phyloP scores from a whole-genome alignment of 2,797 vertebrate species.

The Iguana delicatissima region DNA sequence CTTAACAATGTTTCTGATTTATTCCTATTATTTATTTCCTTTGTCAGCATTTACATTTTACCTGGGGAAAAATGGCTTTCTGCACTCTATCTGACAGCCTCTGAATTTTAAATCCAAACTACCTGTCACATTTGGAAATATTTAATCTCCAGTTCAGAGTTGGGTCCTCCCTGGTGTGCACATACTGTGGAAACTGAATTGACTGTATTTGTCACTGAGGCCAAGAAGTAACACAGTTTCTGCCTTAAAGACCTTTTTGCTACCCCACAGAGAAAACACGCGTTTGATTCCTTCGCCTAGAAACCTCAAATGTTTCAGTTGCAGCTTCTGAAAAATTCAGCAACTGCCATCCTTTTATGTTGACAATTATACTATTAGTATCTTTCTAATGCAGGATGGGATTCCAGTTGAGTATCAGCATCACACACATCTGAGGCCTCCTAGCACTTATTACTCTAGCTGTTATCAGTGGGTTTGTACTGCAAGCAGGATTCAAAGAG shows the following conservation, averaged over 20 bases:
- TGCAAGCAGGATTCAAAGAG: slow-evolving; percentile 58
- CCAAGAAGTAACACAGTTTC: slow-evolving; percentile 29
- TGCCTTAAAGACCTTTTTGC: slow-evolving; percentile 49
- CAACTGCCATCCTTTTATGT: slow-evolving; percentile 24
- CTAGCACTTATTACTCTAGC: slow-evolving; percentile 37
- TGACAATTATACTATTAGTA: slow-evolving; percentile 46
- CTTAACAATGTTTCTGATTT: slow-evolving; percentile 10
- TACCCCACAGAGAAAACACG: slow-evolving; percentile 43
- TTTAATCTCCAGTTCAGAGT: slow-evolving; percentile 26
- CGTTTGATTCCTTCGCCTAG: slow-evolving; percentile 36
- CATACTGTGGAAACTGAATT: slow-evolving; percentile 39
- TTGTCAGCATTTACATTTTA: slow-evolving; percentile 25
- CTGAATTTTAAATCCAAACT: slow-evolving; percentile 17
- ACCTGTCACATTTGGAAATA: slow-evolving; percentile 31
- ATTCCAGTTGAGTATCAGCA: slow-evolving; percentile 51
- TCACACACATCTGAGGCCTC: slow-evolving; percentile 41
- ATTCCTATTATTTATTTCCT: slow-evolving; percentile 23
- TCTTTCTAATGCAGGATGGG: slow-evolving; percentile 52
- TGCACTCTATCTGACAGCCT: slow-evolving; percentile 31
- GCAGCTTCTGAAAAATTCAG: slow-evolving; percentile 47
- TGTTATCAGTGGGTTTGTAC: slow-evolving; percentile 47
- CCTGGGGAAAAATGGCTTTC: background rate
- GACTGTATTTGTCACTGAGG: slow-evolving; percentile 41
- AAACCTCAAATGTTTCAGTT: slow-evolving; percentile 44
- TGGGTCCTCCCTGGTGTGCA: background rate